Percentiles rank a stretch among this genome's conserved stretches.
phyloP scores from a whole-genome alignment of 2,888 invertebrate species.

The Acanthosepion pharaonis region DNA sequence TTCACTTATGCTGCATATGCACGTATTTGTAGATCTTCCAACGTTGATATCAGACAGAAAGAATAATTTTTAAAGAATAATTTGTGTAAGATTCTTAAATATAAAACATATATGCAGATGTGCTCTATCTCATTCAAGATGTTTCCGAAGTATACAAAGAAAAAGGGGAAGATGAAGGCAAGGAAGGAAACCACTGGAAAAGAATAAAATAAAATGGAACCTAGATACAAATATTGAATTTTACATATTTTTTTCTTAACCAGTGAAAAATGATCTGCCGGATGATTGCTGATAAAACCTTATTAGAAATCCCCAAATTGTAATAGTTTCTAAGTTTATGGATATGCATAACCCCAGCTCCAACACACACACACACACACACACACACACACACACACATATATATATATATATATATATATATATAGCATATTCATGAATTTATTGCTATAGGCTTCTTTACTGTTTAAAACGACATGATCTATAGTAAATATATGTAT shows the following conservation, averaged over 20 bases:
- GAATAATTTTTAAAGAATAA: neutral
- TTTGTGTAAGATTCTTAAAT: too few relatives aligned
- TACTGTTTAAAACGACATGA: too few relatives aligned
- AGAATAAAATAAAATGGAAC: neutral
- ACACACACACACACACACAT: too few relatives aligned
- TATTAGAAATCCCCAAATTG: neutral
- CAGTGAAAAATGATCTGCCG: neutral
- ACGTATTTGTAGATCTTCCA: neutral
- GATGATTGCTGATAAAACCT: neutral
- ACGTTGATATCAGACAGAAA: neutral
- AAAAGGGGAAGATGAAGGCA: neutral
- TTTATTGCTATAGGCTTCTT: too few relatives aligned
- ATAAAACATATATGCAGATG: too few relatives aligned
- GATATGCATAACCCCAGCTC: too few relatives aligned
- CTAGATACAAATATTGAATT: neutral
- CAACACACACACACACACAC: too few relatives aligned
- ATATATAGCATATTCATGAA: too few relatives aligned
- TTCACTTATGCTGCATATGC: too few relatives aligned
- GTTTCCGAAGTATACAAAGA: neutral
- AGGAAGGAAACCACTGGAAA: neutral
- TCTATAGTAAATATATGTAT: too few relatives aligned
- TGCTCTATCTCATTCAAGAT: neutral
- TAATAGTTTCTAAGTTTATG: neutral
- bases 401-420: too few relatives aligned
- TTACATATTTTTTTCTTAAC: neutral